A percentile compares a stretch with the other conserved stretches of the same genome.
Evolutionary conservation across 1,140 invertebrate genomes (phyloP).

Genomic region (Sinonovacula constricta): DNA sequence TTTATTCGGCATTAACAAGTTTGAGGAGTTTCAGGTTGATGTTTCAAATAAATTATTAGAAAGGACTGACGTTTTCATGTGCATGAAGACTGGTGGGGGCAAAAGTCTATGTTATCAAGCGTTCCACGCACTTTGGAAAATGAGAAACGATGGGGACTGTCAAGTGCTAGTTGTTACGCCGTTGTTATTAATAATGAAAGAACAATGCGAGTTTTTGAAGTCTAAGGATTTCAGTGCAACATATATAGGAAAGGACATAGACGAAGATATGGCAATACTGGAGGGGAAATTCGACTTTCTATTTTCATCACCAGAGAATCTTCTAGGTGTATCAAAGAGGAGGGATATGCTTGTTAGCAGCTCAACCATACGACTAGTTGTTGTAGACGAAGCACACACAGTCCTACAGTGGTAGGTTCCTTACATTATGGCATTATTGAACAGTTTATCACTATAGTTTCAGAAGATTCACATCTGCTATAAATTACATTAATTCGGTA

Average conservation of each 20-base stretch:
- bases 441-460: too few species aligned
- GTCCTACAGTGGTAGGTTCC: conserved; percentile 15
- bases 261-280: conserved; percentile 6
- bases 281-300: conserved; percentile 4
- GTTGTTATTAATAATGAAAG: conserved; percentile 22
- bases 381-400: conserved; percentile 21
- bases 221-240: not conserved
- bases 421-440: too few species aligned
- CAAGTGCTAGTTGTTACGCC: conserved; percentile 17
- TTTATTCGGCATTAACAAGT: not conserved
- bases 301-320: conserved; percentile 11
- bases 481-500: too few species aligned
- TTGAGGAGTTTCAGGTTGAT: not conserved
- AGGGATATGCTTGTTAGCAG: not conserved
- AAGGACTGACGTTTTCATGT: conserved; percentile 6
- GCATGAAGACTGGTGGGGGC: not conserved
- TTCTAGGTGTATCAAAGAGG: conserved; percentile 1
- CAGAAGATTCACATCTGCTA: too few species aligned
- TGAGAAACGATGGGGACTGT: not conserved
- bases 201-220: conserved; percentile 17
- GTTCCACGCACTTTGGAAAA: not conserved
- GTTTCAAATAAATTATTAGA: not conserved
- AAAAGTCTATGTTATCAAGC: conserved; percentile 19
- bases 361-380: not conserved
- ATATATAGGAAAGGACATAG: conserved; percentile 4